Evolutionary conservation across 64 coral and sea anemone genomes (phyloP).

Genomic region (Stichodactyla mertensii): DNA sequence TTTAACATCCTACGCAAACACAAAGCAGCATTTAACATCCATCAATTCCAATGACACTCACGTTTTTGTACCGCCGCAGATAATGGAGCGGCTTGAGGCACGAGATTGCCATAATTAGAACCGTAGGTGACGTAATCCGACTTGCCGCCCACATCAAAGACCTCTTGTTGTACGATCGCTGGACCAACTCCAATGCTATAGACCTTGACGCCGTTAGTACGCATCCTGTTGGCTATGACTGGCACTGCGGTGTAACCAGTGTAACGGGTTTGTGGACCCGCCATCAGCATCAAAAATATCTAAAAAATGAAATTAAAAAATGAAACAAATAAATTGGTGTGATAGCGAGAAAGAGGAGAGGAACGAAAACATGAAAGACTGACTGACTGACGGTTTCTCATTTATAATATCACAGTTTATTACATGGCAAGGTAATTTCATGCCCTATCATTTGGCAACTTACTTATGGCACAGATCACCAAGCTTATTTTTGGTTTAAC

Average conservation of each 20-base stretch:
- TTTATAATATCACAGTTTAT: too few relatives aligned
- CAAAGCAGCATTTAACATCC: background rate
- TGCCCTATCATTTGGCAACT: too few relatives aligned
- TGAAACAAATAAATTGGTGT: background rate
- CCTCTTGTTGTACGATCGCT: constrained; percentile 20
- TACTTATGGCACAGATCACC: too few relatives aligned
- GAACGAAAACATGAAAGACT: too few relatives aligned
- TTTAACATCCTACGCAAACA: background rate
- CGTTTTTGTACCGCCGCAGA: background rate
- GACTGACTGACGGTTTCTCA: too few relatives aligned
- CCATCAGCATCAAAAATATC: constrained; percentile 41
- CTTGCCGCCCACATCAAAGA: constrained; percentile 13
- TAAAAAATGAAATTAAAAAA: background rate
- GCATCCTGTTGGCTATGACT: constrained; percentile 17
- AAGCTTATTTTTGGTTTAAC: too few relatives aligned
- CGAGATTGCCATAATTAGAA: background rate
- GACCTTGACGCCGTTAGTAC: constrained; percentile 32
- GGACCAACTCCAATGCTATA: constrained; percentile 38
- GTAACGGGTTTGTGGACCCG: constrained; percentile 32
- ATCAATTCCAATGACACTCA: background rate
- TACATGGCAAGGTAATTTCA: too few relatives aligned
- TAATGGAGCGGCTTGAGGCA: background rate
- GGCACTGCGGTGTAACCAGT: background rate
- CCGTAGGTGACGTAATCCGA: constrained; percentile 34
- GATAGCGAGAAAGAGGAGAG: too few relatives aligned